These are phyloP conservation scores for Nephotettix cincticeps DNA, from an alignment of 1,140 invertebrate species.

Conservation along the genomic window DNA sequence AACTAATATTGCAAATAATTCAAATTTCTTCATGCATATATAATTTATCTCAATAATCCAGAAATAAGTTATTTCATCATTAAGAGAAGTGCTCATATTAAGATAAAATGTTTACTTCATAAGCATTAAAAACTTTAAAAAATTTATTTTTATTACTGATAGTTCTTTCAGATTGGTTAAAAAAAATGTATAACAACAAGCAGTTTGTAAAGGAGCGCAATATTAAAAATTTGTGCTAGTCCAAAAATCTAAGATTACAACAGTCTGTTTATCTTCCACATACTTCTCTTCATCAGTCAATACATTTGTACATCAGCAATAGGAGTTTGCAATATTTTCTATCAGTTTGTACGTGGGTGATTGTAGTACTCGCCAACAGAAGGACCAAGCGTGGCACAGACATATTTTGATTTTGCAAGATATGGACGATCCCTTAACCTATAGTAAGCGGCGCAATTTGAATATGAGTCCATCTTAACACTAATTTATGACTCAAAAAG, in stretches of 20 bases:
- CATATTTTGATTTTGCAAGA: slow-evolving; percentile 8
- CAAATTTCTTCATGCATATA: too few relatives aligned
- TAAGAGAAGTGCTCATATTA: too few relatives aligned
- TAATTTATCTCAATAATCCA: too few relatives aligned
- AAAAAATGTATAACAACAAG: too few relatives aligned
- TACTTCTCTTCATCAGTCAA: neutral
- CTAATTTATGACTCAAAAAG: neutral
- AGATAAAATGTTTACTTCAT: too few relatives aligned
- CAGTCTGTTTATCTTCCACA: slow-evolving; percentile 1
- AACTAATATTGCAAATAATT: too few relatives aligned
- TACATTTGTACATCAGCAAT: slow-evolving; percentile 15
- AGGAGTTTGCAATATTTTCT: neutral
- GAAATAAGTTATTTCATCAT: too few relatives aligned
- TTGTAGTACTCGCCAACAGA: neutral
- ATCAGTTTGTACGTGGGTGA: slow-evolving; percentile 5
- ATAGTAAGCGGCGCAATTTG: slow-evolving; percentile 15
- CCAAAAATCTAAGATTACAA: neutral
- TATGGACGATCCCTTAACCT: slow-evolving; percentile 22
- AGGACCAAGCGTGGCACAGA: slow-evolving; percentile 13
- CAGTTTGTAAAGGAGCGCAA: too few relatives aligned
- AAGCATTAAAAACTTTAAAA: too few relatives aligned
- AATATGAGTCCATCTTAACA: slow-evolving; percentile 9
- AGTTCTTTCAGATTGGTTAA: too few relatives aligned
- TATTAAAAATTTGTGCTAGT: neutral
- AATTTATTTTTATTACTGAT: too few relatives aligned